Base-by-base conservation (phyloP, 37 sponge, comb jelly and placozoan genomes). In the Crambe crambe region DNA sequence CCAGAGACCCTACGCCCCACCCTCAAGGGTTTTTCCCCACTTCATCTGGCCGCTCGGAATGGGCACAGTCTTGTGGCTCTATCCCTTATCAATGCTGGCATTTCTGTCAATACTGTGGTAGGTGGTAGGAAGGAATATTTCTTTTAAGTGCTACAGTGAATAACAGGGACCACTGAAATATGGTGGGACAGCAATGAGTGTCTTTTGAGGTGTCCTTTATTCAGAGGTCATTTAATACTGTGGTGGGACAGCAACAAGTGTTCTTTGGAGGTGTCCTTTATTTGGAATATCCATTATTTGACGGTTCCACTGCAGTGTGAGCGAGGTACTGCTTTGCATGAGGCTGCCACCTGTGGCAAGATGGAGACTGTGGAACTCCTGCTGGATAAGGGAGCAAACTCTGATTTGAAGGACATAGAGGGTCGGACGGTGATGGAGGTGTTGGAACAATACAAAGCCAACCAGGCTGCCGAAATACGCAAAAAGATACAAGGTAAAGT, bases 11-110 rank as follows among this genome's bases (percentile, higher is more conserved):
- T 81, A 27, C 61, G 29, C 0, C 72, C 79, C 27, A 34, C 57
- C 21, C 51, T 84, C 32, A n/a, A 21, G 35, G 43, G 83, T 5
- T 72, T 78, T 68, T 78, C 88, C 27, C 88, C 94, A 1, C 84
- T 94, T 36, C 94, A 94, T 54, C 65, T 94, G 63, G 94, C 94
- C 21, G 94, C 90, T 12, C 68, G 90, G 76, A 94, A 94, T 47
- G 94, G 94, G 18, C 94, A 94, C 83, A 40, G 72, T 18, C 22
- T 74, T 2, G 86, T 94, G 15, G 87, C 84, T 25, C 82, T 84
- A 44, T 78, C 84, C 35, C 87, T 94, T 38, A 89, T 87, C 80
- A 89, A 83, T 41, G 87, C 90, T 26, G 87, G 92, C 0, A 61
- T 83, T 5, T 73, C 73, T 29, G 67, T 91, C 63, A 91, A 91